These are phyloP conservation scores for Lasioglossum lativentre DNA, from an alignment of 2,888 invertebrate genomes.

Conservation along the genomic window DNA sequence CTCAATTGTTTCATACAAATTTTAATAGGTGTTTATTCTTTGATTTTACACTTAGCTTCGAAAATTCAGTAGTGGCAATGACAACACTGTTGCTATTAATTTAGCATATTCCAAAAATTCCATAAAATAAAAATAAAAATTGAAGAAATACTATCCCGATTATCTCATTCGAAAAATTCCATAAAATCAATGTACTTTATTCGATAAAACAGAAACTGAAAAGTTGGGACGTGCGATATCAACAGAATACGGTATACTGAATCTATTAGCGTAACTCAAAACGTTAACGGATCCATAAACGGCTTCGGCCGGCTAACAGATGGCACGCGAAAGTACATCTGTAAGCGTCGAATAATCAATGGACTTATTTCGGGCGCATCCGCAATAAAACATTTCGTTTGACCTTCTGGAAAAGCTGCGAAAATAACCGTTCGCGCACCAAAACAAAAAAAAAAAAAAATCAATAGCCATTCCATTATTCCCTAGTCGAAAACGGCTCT, in stretches of 20 bases:
- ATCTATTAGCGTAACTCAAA: not conserved
- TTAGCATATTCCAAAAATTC: too few relatives aligned
- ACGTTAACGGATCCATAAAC: not conserved
- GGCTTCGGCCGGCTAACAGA: not conserved
- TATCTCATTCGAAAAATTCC: not conserved
- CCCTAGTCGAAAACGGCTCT: constrained; percentile 51
- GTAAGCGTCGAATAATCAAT: constrained; percentile 40
- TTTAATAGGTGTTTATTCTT: too few relatives aligned
- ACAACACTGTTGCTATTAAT: not conserved
- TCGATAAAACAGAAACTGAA: not conserved
- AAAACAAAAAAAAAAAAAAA: not conserved
- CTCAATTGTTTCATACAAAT: not conserved
- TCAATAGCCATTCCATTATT: constrained; percentile 57
- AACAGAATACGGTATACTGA: not conserved
- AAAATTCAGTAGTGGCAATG: not conserved
- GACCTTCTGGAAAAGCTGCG: constrained; percentile 29
- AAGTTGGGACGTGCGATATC: not conserved
- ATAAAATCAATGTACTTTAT: not conserved
- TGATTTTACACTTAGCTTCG: too few relatives aligned
- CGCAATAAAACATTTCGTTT: constrained; percentile 48
- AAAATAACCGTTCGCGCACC: constrained; percentile 10
- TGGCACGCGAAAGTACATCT: not conserved
- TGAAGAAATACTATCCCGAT: too few relatives aligned
- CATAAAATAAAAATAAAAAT: too few relatives aligned
- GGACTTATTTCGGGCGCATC: constrained; percentile 34